These are phyloP conservation scores for Pandemis heparana DNA, from an alignment of 2,888 invertebrate species.

Conservation along the genomic window DNA sequence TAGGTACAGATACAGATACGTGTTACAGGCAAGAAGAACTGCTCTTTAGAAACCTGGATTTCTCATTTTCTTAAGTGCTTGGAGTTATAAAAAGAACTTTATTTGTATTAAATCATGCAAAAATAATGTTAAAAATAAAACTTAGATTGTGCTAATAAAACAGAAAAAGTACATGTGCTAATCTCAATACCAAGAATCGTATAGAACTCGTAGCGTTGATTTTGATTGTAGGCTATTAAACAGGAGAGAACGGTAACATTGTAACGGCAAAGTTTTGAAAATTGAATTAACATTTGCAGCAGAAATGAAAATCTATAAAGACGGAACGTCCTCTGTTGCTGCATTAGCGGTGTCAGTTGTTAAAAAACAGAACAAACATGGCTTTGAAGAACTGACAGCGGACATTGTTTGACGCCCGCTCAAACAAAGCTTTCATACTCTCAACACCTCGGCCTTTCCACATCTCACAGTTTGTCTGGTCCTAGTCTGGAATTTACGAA, in stretches of 20 bases:
- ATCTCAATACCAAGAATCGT: not conserved
- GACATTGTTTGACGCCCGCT: constrained; percentile 70
- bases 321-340: constrained; percentile 55
- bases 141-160: not conserved
- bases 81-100: not conserved
- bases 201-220: not conserved
- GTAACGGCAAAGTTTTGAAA: constrained; percentile 26
- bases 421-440: constrained; percentile 75
- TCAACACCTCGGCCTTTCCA: constrained; percentile 78
- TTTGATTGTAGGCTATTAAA: not conserved
- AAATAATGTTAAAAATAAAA: not conserved
- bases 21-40: not conserved
- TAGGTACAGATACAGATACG: not conserved
- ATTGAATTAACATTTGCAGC: constrained; percentile 33
- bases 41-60: not conserved
- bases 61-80: not conserved
- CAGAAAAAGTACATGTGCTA: too few relatives aligned
- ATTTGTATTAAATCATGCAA: not conserved
- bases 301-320: constrained; percentile 17
- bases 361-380: constrained; percentile 62
- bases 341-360: constrained; percentile 74
- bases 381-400: constrained; percentile 73
- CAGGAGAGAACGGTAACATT: not conserved
- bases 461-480: constrained; percentile 68
- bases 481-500: constrained; percentile 59